These are phyloP conservation scores for Drosophila ezoana DNA, from an alignment of 2,888 invertebrate species.

Conservation along the genomic window DNA sequence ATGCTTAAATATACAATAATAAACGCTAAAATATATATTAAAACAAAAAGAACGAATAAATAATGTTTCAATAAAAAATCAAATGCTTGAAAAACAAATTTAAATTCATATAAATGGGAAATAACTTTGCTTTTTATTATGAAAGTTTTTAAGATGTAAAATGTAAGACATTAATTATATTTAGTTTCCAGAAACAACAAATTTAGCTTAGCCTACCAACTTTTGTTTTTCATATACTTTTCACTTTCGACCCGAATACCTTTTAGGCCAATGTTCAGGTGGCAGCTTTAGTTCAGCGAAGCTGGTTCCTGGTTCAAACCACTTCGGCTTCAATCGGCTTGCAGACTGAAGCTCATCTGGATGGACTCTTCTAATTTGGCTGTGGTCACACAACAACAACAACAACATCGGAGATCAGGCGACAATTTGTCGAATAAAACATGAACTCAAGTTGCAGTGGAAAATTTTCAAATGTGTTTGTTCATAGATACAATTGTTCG, in stretches of 20 bases:
- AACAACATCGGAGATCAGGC: slow-evolving; percentile 11
- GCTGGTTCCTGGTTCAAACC: neutral
- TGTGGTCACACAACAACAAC: too few species aligned
- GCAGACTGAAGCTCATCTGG: too few species aligned
- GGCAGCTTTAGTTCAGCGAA: too few species aligned
- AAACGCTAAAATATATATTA: slow-evolving; percentile 19
- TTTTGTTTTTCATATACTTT: too few species aligned
- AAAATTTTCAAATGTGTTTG: slow-evolving; percentile 54
- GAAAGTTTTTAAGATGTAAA: too few species aligned
- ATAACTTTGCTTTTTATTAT: neutral
- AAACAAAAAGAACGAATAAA: neutral
- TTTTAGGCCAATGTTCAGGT: too few species aligned
- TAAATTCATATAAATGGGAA: slow-evolving; percentile 1
- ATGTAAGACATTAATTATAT: too few species aligned
- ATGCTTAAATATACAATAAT: slow-evolving; percentile 31
- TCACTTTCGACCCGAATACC: too few species aligned
- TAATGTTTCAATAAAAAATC: slow-evolving; percentile 58
- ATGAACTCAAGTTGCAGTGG: slow-evolving; percentile 47
- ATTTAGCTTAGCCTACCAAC: too few species aligned
- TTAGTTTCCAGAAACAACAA: too few species aligned
- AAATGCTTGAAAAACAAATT: slow-evolving; percentile 55
- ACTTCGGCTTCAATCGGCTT: neutral
- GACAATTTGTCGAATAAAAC: neutral
- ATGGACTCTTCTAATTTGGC: too few species aligned
- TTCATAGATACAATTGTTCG: slow-evolving; percentile 18